phyloP scores from a whole-genome alignment of 2,888 invertebrate species.

The Adela reaumurella region DNA sequence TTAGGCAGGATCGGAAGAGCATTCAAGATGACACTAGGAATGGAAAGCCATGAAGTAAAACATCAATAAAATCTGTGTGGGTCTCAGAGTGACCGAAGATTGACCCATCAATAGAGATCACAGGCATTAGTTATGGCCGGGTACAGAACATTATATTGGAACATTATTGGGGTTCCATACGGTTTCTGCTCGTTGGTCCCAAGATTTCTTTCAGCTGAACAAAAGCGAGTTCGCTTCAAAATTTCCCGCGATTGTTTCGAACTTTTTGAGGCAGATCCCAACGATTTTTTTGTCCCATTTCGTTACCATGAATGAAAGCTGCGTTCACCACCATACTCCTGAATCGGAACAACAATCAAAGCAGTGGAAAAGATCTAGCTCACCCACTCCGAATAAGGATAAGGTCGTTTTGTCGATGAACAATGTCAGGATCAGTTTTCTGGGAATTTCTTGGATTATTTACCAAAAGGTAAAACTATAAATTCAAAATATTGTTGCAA shows the following conservation, averaged over 20 bases:
- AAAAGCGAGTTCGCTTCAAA: constrained; percentile 7
- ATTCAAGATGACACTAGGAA: constrained; percentile 2
- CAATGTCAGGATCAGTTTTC: background rate
- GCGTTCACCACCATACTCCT: constrained; percentile 6
- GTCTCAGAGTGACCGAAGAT: too few species aligned
- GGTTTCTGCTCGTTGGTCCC: constrained; percentile 10
- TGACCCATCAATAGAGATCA: too few species aligned
- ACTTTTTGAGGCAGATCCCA: constrained; percentile 7
- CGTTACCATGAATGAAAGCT: background rate
- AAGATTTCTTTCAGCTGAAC: constrained; percentile 8
- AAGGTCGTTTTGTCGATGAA: constrained; percentile 3
- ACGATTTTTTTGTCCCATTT: constrained; percentile 5
- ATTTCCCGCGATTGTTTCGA: constrained; percentile 10
- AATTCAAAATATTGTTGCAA: too few species aligned
- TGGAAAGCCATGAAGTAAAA: constrained; percentile 1
- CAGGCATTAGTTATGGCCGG: too few species aligned
- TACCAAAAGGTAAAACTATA: too few species aligned
- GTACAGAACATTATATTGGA: constrained; percentile 7
- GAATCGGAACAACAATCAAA: constrained; percentile 9
- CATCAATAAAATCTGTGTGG: background rate
- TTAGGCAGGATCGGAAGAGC: constrained; percentile 1
- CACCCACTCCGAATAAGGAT: constrained; percentile 5
- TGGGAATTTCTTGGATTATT: background rate
- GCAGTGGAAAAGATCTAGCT: constrained; percentile 6
- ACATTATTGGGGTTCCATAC: constrained; percentile 9